Percentiles rank a stretch among this genome's conserved stretches.
Conservation (phyloP, 2,113 vertebrate species). For the Nicator chloris region DNA sequence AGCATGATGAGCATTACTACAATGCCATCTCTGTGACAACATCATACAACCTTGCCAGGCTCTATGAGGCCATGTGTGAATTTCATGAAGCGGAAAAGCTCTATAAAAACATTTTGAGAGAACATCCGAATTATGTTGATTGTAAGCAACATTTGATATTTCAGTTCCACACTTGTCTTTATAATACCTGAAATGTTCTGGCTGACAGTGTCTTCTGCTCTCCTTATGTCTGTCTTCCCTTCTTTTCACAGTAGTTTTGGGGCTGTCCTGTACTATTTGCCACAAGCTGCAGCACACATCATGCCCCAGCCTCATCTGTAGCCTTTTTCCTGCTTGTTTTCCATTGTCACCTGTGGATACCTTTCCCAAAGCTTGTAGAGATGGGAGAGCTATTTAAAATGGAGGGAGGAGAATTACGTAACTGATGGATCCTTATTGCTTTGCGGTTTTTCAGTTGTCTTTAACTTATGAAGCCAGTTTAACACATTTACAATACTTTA, state of each 20-base stretch:
- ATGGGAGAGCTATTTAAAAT: neutral
- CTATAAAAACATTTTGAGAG: conserved; percentile 97
- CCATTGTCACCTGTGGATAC: neutral
- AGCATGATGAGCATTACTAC: conserved; percentile 98
- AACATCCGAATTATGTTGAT: conserved; percentile 98
- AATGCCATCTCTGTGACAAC: conserved; percentile 98
- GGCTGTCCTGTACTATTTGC: neutral
- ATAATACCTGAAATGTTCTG: neutral
- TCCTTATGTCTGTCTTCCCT: neutral
- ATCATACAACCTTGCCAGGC: conserved; percentile 94
- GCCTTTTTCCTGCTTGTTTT: neutral
- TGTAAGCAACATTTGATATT: conserved; percentile 79
- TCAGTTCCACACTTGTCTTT: neutral
- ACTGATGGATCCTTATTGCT: neutral
- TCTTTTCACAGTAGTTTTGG: neutral
- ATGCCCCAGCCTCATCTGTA: neutral
- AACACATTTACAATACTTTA: neutral
- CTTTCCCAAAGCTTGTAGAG: neutral
- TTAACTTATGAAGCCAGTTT: neutral
- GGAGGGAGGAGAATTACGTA: neutral
- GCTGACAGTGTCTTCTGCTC: neutral
- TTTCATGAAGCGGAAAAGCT: conserved; percentile 97
- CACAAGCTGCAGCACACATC: neutral
- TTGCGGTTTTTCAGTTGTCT: neutral
- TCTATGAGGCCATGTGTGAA: conserved; percentile 98